Base-by-base conservation (phyloP, 2,888 invertebrate species). In the Cyclophora punctaria region DNA sequence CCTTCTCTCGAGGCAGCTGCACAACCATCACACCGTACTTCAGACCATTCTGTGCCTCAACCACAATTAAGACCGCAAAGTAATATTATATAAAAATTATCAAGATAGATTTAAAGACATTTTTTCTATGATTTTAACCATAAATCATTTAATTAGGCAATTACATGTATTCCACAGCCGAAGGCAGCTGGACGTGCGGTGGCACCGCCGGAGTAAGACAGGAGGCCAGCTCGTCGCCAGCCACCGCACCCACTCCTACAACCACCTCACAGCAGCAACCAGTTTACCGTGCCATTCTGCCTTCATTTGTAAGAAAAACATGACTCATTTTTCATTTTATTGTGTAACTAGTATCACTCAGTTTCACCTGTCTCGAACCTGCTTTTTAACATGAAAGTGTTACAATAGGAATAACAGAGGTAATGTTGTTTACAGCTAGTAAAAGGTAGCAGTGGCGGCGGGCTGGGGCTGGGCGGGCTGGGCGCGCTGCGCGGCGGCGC, bases 161-260 rank as follows among this genome's bases (percentile, higher is more conserved):
- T 2, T 20, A 20, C 20, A 20, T 20, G 20, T 5, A 47, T 62
- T 53, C 68, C 67, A 44, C 80, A 93, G 92, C 95, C 79, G 96
- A 96, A 91, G 96, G 94, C 89, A 95, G 94, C 74, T 96, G 95
- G 96, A 93, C 94, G 83, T 94, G 92, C 91, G 95, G 95, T 89
- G 96, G 95, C 72, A 91, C 90, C 64, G 67, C 90, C 70, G 91
- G 92, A 73, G 89, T 83, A 69, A 87, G 90, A 71, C 85, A 84
- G 78, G 86, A 90, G 82, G 86, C 88, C 76, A 88, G 89, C 85
- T 78, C 78, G 79, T 85, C 89, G 72, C 83, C 75, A 85, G 81
- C 80, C 83, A 89, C 89, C 76, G 83, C 76, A 61, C 76, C 87
- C 82, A 81, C 73, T 66, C 71, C 89, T 83, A 80, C 80, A 75